Conservation (phyloP, 2,113 vertebrate species). For the Thryonomys swinderianus region DNA sequence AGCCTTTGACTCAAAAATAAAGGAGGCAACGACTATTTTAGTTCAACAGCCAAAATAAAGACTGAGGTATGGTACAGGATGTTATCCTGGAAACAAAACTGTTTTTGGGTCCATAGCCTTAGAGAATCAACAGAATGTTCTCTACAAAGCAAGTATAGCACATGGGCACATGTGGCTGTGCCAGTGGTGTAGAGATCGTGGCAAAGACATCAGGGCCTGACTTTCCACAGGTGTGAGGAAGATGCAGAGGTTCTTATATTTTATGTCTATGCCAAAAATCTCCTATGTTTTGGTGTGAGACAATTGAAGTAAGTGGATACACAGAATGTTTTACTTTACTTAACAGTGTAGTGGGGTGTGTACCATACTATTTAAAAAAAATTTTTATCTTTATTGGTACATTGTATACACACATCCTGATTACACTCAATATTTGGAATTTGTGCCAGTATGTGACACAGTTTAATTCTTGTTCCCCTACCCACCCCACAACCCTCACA, state of each 20-base stretch:
- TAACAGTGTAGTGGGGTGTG: background rate
- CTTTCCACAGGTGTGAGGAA: background rate
- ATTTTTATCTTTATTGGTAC: too few species aligned
- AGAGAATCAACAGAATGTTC: background rate
- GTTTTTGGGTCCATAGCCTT: constrained; percentile 32
- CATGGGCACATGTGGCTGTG: background rate
- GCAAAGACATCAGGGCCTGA: background rate
- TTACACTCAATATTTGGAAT: too few species aligned
- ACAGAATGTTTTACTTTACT: background rate
- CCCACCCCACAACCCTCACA: too few species aligned
- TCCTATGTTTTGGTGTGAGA: background rate
- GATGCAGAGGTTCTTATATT: background rate
- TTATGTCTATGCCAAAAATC: background rate
- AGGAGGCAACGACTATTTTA: background rate
- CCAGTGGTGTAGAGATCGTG: background rate
- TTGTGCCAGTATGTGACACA: too few species aligned
- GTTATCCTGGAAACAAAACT: constrained; percentile 67
- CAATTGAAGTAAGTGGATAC: background rate
- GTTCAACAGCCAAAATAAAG: constrained; percentile 49
- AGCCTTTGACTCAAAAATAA: constrained; percentile 40
- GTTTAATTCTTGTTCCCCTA: too few species aligned
- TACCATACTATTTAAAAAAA: too few species aligned
- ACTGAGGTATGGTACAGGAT: constrained; percentile 47
- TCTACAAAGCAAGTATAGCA: background rate
- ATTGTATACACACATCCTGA: too few species aligned